Conservation (phyloP, 2,113 vertebrate genomes). For the Mungos mungo region DNA sequence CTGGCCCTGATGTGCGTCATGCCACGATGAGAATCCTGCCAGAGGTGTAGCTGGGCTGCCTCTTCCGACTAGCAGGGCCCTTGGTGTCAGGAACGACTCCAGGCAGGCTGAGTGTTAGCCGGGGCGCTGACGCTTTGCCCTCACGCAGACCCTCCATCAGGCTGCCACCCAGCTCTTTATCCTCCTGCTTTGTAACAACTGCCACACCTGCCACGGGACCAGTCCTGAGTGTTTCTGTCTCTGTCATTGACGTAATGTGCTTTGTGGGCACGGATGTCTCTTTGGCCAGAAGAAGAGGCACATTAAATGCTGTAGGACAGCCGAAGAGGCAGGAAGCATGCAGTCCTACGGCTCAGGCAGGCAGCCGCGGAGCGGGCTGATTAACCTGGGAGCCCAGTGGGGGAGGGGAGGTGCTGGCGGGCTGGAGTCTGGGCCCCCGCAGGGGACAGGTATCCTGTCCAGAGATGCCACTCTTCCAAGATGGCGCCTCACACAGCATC, state of each 20-base stretch:
- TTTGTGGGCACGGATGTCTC: not conserved
- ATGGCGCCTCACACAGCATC: rapidly evolving
- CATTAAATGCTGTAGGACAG: not conserved
- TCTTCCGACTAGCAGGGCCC: not conserved
- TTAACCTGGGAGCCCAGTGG: rapidly evolving
- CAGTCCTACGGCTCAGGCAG: rapidly evolving
- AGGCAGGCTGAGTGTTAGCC: not conserved
- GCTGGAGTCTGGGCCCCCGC: not conserved
- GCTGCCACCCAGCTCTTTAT: not conserved
- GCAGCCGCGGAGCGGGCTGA: rapidly evolving
- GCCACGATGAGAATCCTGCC: rapidly evolving
- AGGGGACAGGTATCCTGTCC: rapidly evolving
- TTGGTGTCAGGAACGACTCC: not conserved
- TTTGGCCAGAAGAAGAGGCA: not conserved
- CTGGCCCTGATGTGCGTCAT: rapidly evolving
- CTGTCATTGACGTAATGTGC: not conserved
- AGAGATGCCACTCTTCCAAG: not conserved
- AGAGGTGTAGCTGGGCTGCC: rapidly evolving
- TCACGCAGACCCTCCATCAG: rapidly evolving
- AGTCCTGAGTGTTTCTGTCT: not conserved
- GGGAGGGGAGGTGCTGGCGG: rapidly evolving
- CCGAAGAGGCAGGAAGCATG: not conserved
- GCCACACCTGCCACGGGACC: not conserved
- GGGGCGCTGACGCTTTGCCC: rapidly evolving
- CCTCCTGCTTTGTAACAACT: not conserved